A percentile compares a stretch with the other conserved stretches of the same genome.
phyloP scores from a whole-genome alignment of 2,888 invertebrate genomes.

The Leucozona laternaria region DNA sequence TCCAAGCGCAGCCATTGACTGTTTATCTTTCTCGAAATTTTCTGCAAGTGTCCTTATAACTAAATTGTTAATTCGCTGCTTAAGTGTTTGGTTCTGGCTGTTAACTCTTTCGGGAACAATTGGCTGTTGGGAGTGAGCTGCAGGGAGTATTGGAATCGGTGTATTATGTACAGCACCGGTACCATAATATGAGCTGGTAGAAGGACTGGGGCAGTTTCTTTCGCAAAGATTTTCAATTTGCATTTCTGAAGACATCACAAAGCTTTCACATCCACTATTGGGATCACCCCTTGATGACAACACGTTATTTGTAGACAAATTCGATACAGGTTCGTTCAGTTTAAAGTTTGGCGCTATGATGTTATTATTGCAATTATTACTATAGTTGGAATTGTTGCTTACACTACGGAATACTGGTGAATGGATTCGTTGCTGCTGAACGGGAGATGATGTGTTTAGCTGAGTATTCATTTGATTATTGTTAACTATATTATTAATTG shows the following conservation, averaged over 20 bases:
- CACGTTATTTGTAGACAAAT: conserved; percentile 76
- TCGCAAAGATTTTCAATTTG: conserved; percentile 83
- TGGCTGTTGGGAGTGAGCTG: conserved; percentile 69
- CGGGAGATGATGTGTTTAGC: conserved; percentile 45
- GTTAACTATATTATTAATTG: conserved; percentile 80
- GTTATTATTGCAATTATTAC: conserved; percentile 76
- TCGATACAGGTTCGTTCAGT: conserved; percentile 83
- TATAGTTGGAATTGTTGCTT: conserved; percentile 73
- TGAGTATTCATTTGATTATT: conserved; percentile 75
- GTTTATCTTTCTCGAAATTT: conserved; percentile 87
- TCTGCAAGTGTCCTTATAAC: conserved; percentile 95
- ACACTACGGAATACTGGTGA: conserved; percentile 80
- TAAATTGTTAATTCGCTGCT: conserved; percentile 94
- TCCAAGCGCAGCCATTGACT: conserved; percentile 79
- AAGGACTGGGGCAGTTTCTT: conserved; percentile 85
- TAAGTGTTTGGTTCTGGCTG: conserved; percentile 89
- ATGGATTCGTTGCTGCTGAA: conserved; percentile 80
- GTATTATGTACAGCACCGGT: conserved; percentile 74
- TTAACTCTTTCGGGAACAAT: conserved; percentile 82
- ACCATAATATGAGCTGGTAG: conserved; percentile 86
- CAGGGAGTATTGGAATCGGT: conserved; percentile 17
- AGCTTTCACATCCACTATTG: conserved; percentile 83
- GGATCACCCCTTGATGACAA: conserved; percentile 81
- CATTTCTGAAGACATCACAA: conserved; percentile 81
- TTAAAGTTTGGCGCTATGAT: conserved; percentile 82